Evolutionary conservation across 2,113 vertebrate genomes (phyloP).

Genomic region (Sprattus sprattus): DNA sequence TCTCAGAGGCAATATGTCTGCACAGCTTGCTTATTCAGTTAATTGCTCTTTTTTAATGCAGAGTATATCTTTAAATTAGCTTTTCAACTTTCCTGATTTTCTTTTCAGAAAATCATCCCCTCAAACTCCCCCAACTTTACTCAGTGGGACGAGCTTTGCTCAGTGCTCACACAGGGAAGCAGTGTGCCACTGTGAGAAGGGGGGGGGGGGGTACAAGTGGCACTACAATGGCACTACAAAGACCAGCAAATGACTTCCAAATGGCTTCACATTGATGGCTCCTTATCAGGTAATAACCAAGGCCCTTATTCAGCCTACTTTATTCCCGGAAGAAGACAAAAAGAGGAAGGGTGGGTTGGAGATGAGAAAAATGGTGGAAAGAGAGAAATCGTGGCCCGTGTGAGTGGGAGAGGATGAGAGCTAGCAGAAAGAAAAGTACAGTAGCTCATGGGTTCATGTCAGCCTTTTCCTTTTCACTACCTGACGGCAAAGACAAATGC

Average conservation of each 20-base stretch:
- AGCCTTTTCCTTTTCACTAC: not conserved
- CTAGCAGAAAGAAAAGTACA: not conserved
- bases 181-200: not conserved
- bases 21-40: not conserved
- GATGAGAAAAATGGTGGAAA: not conserved
- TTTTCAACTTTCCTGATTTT: not conserved
- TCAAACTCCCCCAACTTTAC: not conserved
- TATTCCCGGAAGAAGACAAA: constrained; percentile 18
- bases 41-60: not conserved
- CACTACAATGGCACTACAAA: constrained; percentile 34
- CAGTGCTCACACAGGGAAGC: not conserved
- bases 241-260: constrained; percentile 47
- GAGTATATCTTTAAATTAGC: not conserved
- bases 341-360: not conserved
- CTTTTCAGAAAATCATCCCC: not conserved
- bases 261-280: constrained; percentile 47
- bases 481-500: constrained; percentile 20
- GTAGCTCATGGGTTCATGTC: not conserved
- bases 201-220: constrained; percentile 29
- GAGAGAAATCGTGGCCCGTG: not conserved
- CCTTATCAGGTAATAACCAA: constrained; percentile 46
- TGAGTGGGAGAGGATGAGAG: not conserved
- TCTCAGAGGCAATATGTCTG: not conserved
- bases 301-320: constrained; percentile 34
- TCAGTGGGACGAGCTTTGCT: not conserved